phyloP scores from a whole-genome alignment of 2,797 vertebrate genomes.

The Novumbra hubbsi region DNA sequence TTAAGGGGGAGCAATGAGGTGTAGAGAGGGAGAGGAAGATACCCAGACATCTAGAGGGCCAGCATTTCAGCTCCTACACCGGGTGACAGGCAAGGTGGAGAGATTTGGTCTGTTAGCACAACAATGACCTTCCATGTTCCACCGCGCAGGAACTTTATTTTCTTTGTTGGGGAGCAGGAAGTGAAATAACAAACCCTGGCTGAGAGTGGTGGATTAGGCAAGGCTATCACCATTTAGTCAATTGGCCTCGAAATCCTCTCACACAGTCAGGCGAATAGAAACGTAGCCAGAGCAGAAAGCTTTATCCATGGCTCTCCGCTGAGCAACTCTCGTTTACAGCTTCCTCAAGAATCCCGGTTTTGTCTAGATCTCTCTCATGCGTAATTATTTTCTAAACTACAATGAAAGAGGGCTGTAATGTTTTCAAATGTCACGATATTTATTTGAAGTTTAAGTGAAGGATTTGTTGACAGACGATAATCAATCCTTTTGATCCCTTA shows the following conservation, averaged over 20 bases:
- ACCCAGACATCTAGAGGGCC: slow-evolving; percentile 9
- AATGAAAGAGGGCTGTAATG: too few species aligned
- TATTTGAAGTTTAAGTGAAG: too few species aligned
- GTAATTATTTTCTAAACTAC: too few species aligned
- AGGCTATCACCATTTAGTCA: slow-evolving; percentile 30
- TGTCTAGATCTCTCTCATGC: neutral
- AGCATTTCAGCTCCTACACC: slow-evolving; percentile 14
- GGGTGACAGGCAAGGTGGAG: slow-evolving; percentile 12
- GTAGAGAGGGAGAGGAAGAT: slow-evolving; percentile 2
- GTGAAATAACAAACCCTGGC: slow-evolving; percentile 29
- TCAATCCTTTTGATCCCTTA: too few species aligned
- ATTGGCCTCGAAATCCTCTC: slow-evolving; percentile 5
- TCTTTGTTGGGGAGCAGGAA: slow-evolving; percentile 26
- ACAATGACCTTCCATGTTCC: slow-evolving; percentile 16
- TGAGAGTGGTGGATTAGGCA: slow-evolving; percentile 29
- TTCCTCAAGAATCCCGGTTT: neutral
- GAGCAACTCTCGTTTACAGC: neutral
- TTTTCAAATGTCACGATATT: too few species aligned
- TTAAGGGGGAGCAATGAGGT: slow-evolving; percentile 6
- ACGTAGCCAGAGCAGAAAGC: neutral
- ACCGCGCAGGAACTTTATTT: slow-evolving; percentile 15
- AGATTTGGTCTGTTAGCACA: slow-evolving; percentile 21
- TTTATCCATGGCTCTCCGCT: slow-evolving; percentile 9
- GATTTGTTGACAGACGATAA: too few species aligned
- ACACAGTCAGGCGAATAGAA: slow-evolving; percentile 26